phyloP scores from a whole-genome alignment of 2,113 vertebrate species.

The Pygoscelis antarcticus region DNA sequence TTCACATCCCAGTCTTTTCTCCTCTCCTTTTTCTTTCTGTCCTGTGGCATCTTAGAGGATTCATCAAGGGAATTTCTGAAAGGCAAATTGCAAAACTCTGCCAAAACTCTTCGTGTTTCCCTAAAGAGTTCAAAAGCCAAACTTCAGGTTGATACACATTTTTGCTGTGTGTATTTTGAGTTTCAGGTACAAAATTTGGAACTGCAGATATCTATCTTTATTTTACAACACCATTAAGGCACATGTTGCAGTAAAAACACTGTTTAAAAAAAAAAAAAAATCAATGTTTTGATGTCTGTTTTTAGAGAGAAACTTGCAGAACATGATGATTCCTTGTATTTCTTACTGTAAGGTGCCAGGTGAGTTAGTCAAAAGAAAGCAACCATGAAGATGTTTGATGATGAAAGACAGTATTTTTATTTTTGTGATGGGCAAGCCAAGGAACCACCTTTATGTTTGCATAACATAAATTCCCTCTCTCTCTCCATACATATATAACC shows the following conservation, averaged over 20 bases:
- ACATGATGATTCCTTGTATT: not conserved
- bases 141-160: not conserved
- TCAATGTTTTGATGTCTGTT: not conserved
- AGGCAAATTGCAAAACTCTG: not conserved
- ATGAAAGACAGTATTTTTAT: not conserved
- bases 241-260: not conserved
- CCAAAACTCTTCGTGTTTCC: not conserved
- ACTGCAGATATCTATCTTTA: not conserved
- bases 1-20: not conserved
- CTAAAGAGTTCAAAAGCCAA: not conserved
- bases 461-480: not conserved
- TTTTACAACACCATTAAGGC: not conserved
- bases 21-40: not conserved
- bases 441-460: not conserved
- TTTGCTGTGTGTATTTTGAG: not conserved
- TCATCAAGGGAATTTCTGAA: not conserved
- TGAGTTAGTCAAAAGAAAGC: not conserved
- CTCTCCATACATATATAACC: not conserved
- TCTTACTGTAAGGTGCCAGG: not conserved
- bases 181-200: not conserved
- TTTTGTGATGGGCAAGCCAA: not conserved
- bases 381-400: not conserved
- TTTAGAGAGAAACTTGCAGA: not conserved
- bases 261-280: not conserved
- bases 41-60: not conserved